These are phyloP conservation scores for Hypsopygia costalis DNA, from an alignment of 2,888 invertebrate species.

Conservation along the genomic window DNA sequence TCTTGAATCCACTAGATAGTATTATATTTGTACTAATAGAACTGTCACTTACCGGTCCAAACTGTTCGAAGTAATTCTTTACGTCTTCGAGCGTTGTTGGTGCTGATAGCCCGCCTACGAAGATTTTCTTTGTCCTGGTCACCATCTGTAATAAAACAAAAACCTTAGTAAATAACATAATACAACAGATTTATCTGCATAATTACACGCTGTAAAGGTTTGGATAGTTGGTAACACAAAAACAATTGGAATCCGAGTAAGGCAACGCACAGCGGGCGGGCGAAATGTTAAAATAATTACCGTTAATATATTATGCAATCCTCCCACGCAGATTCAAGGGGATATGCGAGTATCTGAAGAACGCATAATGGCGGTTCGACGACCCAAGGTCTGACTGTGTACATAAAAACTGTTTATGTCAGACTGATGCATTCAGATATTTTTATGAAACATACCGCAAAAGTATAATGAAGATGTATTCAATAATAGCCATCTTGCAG, in stretches of 20 bases:
- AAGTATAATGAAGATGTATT: neutral
- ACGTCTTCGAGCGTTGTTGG: slow-evolving; percentile 99
- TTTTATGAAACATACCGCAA: slow-evolving; percentile 11
- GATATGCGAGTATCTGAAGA: slow-evolving; percentile 45
- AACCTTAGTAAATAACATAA: slow-evolving; percentile 12
- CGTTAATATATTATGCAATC: slow-evolving; percentile 67
- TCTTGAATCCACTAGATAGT: neutral
- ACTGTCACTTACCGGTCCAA: slow-evolving; percentile 94
- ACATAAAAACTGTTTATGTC: slow-evolving; percentile 17
- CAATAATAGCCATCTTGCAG: slow-evolving; percentile 13
- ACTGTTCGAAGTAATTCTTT: slow-evolving; percentile 99
- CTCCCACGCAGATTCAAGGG: slow-evolving; percentile 39
- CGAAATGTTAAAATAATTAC: slow-evolving; percentile 63
- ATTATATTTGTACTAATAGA: neutral
- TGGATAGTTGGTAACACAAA: slow-evolving; percentile 37
- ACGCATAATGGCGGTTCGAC: slow-evolving; percentile 34
- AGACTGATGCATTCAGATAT: slow-evolving; percentile 25
- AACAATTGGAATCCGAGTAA: slow-evolving; percentile 41
- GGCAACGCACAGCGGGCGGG: slow-evolving; percentile 32
- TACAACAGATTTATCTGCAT: neutral
- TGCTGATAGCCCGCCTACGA: slow-evolving; percentile 99
- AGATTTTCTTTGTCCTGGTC: slow-evolving; percentile 99
- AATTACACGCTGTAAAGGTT: slow-evolving; percentile 8
- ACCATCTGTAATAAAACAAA: slow-evolving; percentile 92
- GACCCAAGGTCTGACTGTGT: slow-evolving; percentile 21